These are phyloP conservation scores for Ochropacha duplaris DNA, from an alignment of 2,888 invertebrate genomes.

Conservation along the genomic window DNA sequence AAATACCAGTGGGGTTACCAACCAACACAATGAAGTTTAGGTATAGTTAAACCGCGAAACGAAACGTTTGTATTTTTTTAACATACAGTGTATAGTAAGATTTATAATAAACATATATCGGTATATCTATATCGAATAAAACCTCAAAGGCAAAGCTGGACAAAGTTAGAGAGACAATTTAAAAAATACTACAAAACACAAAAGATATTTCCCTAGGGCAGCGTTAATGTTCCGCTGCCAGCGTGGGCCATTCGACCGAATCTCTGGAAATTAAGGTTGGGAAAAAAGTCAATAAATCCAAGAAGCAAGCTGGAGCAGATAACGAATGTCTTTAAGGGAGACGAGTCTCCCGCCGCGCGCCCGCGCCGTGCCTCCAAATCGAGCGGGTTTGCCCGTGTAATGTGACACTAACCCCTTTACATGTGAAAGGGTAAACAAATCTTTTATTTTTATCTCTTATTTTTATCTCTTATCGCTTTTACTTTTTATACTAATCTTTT, in stretches of 20 bases:
- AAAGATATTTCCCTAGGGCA: slow-evolving; percentile 76
- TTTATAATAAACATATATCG: too few species aligned
- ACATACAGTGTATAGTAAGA: too few species aligned
- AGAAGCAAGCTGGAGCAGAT: slow-evolving; percentile 67
- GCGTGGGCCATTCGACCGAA: slow-evolving; percentile 78
- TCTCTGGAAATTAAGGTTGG: slow-evolving; percentile 78
- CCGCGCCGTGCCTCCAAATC: slow-evolving; percentile 28
- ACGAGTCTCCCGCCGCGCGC: slow-evolving; percentile 23
- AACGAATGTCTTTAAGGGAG: slow-evolving; percentile 62
- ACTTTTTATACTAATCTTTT: slow-evolving; percentile 32
- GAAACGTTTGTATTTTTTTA: too few species aligned
- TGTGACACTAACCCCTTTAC: slow-evolving; percentile 55
- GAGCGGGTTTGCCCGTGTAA: slow-evolving; percentile 42
- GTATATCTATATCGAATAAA: slow-evolving; percentile 25
- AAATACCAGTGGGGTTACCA: too few species aligned
- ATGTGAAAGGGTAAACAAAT: slow-evolving; percentile 46
- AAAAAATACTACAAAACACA: slow-evolving; percentile 71
- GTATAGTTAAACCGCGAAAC: too few species aligned
- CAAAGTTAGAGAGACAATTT: slow-evolving; percentile 57
- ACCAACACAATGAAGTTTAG: too few species aligned
- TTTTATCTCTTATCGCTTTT: slow-evolving; percentile 26
- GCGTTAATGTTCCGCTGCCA: slow-evolving; percentile 77
- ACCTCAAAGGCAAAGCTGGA: slow-evolving; percentile 23
- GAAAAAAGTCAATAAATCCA: slow-evolving; percentile 80
- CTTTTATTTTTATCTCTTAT: too few species aligned